Evolutionary conservation across 2,888 invertebrate species (phyloP), one percentile per base, ranked within the genome.

Genomic region (Nomada ruficornis): DNA sequence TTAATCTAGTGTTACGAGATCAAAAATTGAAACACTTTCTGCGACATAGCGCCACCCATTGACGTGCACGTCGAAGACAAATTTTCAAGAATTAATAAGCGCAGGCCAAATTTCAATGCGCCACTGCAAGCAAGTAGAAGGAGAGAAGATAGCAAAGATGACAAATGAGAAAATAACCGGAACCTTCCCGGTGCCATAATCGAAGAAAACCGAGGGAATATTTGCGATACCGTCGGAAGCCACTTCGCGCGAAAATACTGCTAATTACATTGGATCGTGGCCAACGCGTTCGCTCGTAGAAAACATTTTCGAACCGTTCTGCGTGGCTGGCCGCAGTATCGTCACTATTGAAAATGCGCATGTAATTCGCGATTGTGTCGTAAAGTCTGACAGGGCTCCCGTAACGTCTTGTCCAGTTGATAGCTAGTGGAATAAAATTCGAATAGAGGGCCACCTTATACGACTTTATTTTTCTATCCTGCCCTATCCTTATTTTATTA

Each of bases 201-300:
- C 76, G 80, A 81, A 83, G 82, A 85, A 84, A 77, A 54, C 64
- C 18, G 55, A 68, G 54, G 60, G 69, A 67, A 80, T 85, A 88
- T 84, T 85, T 84, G 80, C 80, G 84, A 88, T 88, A 86, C 70
- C 86, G 81, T 84, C 70, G 77, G 75, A 83, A 87, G 82, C 74
- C 83, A 83, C 69, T 86, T 82, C 69, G 83, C 64, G 84, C 82
- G 86, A 88, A 87, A 85, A 86, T 88, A 88, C 81, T 88, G 87
- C 88, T 88, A 88, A 89, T 88, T 88, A 87, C 82, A 79, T 87
- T 88, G 88, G 88, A 86, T 5, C 63, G 0, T 1, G 26, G 87
- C 83, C 87, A 88, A 81, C 77, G 80, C 72, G 74, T 74, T 79
- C 76, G 73, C 42, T 57, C 54, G 80, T 71, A 62, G 86, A 87